Conservation (phyloP, 2,113 vertebrate species). For the Cathartes aura region DNA sequence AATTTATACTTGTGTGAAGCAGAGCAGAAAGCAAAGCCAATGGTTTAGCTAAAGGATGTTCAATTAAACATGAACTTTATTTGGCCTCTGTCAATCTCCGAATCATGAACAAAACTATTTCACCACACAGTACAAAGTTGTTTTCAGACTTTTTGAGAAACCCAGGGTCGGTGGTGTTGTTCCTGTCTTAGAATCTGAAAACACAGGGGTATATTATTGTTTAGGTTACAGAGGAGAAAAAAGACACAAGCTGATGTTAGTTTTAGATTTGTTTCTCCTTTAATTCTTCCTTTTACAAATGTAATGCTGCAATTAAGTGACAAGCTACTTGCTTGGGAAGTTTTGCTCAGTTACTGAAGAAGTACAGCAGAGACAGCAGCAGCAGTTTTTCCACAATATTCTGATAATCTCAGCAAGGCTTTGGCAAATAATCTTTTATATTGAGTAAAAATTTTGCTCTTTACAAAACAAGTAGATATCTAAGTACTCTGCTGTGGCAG, state of each 20-base stretch:
- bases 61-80: not conserved
- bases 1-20: not conserved
- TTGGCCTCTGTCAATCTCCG: not conserved
- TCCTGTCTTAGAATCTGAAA: not conserved
- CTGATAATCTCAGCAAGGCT: not conserved
- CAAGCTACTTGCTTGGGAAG: not conserved
- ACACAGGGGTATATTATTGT: not conserved
- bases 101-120: not conserved
- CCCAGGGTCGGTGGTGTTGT: not conserved
- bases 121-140: not conserved
- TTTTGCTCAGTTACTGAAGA: not conserved
- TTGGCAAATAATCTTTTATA: not conserved
- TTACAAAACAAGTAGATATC: not conserved
- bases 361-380: not conserved
- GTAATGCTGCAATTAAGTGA: not conserved
- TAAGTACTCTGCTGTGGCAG: not conserved
- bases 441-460: not conserved
- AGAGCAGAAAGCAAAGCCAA: not conserved
- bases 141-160: not conserved
- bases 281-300: not conserved
- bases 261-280: not conserved
- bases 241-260: not conserved
- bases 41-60: not conserved
- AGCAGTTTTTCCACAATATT: not conserved
- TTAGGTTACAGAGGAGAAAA: not conserved